These are phyloP conservation scores for Camarhynchus parvulus DNA, from an alignment of 2,113 vertebrate species.

Conservation along the genomic window DNA sequence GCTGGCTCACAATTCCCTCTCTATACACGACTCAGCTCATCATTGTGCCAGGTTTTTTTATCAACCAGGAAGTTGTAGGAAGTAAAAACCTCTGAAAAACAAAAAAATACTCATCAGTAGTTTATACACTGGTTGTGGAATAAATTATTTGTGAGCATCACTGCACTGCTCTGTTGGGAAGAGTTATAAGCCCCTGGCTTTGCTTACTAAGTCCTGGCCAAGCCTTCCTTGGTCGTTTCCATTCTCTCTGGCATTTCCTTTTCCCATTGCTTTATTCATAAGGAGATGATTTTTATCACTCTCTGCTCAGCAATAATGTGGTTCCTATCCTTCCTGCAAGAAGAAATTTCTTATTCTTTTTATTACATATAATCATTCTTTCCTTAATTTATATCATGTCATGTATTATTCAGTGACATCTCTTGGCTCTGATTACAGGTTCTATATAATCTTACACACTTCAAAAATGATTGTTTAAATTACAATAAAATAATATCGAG, in stretches of 20 bases:
- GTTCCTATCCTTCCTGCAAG: slow-evolving; percentile 59
- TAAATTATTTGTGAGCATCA: slow-evolving; percentile 25
- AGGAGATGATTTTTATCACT: slow-evolving; percentile 60
- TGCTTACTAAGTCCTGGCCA: slow-evolving; percentile 40
- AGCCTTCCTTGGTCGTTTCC: neutral
- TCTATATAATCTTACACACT: slow-evolving; percentile 68
- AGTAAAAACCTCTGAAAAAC: neutral
- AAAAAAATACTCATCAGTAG: slow-evolving; percentile 11
- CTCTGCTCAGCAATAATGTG: slow-evolving; percentile 59
- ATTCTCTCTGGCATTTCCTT: slow-evolving; percentile 36
- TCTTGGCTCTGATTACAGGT: slow-evolving; percentile 69
- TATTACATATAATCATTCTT: slow-evolving; percentile 70
- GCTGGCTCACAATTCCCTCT: neutral
- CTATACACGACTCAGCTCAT: neutral
- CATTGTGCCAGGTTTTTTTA: neutral
- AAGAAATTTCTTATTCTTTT: slow-evolving; percentile 69
- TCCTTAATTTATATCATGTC: slow-evolving; percentile 69
- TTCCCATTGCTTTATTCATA: slow-evolving; percentile 69
- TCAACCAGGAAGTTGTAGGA: neutral
- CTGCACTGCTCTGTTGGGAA: neutral
- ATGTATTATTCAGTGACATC: slow-evolving; percentile 73
- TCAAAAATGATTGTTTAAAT: slow-evolving; percentile 72
- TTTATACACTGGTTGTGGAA: neutral
- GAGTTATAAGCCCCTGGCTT: slow-evolving; percentile 37
- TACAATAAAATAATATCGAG: slow-evolving; percentile 74